Percentiles rank a stretch among this genome's conserved stretches.
Evolutionary conservation across 2,888 invertebrate genomes (phyloP).

Genomic region (Heliconius ismenius): DNA sequence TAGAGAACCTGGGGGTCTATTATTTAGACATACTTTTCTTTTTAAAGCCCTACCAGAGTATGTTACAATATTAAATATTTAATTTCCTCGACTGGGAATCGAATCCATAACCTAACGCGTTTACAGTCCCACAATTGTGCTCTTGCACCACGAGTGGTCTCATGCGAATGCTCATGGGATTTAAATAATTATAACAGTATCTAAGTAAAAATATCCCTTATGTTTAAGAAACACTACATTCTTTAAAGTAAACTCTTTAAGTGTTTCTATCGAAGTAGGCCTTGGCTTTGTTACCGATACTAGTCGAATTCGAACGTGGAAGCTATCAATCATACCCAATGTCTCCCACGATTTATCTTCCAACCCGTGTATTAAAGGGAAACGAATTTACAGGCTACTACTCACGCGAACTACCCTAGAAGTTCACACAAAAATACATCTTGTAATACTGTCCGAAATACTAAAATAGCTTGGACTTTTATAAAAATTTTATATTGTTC

Average conservation of each 20-base stretch:
- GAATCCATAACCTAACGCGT: too few species aligned
- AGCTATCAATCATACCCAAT: conserved; percentile 71
- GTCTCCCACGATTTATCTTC: conserved; percentile 76
- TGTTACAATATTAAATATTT: too few species aligned
- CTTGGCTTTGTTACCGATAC: conserved; percentile 36
- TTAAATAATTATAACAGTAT: background rate
- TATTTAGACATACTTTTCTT: too few species aligned
- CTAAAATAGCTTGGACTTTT: conserved; percentile 38
- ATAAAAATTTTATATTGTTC: conserved; percentile 32
- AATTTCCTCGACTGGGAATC: too few species aligned
- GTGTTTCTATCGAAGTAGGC: conserved; percentile 29
- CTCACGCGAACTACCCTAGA: conserved; percentile 28
- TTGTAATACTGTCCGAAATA: conserved; percentile 23
- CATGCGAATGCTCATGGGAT: too few species aligned
- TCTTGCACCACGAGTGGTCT: too few species aligned
- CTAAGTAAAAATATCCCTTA: background rate
- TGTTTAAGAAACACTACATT: background rate
- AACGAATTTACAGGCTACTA: conserved; percentile 45
- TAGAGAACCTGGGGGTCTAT: too few species aligned
- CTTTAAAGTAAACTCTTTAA: background rate
- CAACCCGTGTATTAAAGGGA: conserved; percentile 71
- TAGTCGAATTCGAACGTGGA: conserved; percentile 60
- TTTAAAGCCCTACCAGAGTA: too few species aligned
- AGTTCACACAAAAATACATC: conserved; percentile 35
- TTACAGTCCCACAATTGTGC: too few species aligned